A percentile compares a stretch with the other conserved stretches of the same genome.
These are phyloP conservation scores for Cephus nigrinus DNA, from an alignment of 2,888 invertebrate species.

Conservation along the genomic window DNA sequence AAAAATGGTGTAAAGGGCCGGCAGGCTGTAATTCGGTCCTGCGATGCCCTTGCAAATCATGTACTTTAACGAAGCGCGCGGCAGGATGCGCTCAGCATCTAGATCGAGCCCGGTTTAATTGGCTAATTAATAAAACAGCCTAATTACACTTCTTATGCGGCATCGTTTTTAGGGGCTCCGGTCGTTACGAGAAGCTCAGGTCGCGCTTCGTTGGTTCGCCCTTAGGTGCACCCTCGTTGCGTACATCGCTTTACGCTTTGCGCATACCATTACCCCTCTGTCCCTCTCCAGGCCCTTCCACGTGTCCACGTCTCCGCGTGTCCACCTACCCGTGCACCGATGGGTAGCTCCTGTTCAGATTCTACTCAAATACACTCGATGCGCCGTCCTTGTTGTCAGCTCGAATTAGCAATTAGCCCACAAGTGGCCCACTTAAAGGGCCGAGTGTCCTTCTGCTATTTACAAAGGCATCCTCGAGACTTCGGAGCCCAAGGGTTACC, in stretches of 20 bases:
- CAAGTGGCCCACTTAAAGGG: background rate
- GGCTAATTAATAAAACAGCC: constrained; percentile 60
- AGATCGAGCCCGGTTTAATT: constrained; percentile 56
- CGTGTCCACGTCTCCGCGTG: background rate
- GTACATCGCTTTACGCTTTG: background rate
- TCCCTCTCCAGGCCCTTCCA: background rate
- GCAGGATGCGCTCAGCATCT: constrained; percentile 53
- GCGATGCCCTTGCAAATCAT: constrained; percentile 43
- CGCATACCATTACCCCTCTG: background rate
- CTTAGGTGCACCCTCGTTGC: background rate
- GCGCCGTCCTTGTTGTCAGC: background rate
- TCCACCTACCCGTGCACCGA: too few species aligned
- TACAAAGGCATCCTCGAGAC: background rate
- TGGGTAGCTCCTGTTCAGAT: background rate
- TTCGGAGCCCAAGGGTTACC: background rate
- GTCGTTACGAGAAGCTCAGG: constrained; percentile 23
- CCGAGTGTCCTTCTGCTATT: background rate
- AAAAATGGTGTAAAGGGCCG: background rate
- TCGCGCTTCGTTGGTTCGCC: constrained; percentile 35
- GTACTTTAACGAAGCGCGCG: constrained; percentile 56
- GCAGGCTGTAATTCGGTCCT: background rate
- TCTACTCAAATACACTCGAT: background rate
- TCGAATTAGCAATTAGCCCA: background rate
- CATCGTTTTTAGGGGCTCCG: constrained; percentile 42
- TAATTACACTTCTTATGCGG: constrained; percentile 48